A percentile compares a stretch with the other conserved stretches of the same genome.
Evolutionary conservation across 2,797 vertebrate genomes (phyloP).

Genomic region (Poeciliopsis gracilis): DNA sequence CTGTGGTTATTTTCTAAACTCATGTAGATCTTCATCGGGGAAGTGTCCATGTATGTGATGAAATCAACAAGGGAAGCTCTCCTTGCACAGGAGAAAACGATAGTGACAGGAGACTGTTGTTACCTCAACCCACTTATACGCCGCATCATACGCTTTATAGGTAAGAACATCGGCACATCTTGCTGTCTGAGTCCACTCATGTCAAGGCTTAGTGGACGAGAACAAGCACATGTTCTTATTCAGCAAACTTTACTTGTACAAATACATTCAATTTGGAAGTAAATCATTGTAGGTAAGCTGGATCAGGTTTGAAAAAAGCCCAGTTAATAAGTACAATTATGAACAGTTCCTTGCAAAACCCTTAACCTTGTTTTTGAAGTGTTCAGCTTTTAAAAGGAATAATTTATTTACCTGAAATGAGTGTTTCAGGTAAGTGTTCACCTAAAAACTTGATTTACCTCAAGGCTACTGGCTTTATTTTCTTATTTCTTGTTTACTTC

Average conservation of each 20-base stretch:
- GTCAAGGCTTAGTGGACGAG: neutral
- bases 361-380: neutral
- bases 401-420: neutral
- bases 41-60: conserved; percentile 97
- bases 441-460: neutral
- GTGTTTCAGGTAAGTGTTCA: too few species aligned
- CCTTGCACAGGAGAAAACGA: conserved; percentile 94
- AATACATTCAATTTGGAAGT: neutral
- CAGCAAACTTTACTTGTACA: neutral
- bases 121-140: conserved; percentile 96
- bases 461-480: neutral
- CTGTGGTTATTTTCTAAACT: neutral
- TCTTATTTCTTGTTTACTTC: neutral
- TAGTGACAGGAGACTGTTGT: conserved; percentile 96
- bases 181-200: neutral
- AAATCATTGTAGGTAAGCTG: neutral
- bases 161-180: conserved; percentile 74
- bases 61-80: conserved; percentile 93
- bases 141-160: conserved; percentile 94
- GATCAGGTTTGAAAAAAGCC: neutral
- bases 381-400: neutral
- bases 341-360: neutral
- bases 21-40: conserved; percentile 93
- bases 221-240: neutral
- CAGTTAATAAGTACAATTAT: neutral